Conservation (phyloP, 1,140 invertebrate genomes). For the Cotesia chilonis region DNA sequence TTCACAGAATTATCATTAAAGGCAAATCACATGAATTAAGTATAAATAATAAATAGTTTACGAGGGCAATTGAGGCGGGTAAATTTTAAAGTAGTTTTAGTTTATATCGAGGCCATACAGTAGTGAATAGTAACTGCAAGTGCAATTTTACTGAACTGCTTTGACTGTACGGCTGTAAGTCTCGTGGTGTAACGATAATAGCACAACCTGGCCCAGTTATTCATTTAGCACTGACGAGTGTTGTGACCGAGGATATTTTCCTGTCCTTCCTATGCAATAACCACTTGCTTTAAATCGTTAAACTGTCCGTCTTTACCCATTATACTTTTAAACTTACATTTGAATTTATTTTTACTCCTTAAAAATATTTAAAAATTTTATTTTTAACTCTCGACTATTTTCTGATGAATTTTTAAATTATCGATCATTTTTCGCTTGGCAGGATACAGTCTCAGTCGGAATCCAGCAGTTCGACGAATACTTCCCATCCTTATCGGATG, state of each 20-base stretch:
- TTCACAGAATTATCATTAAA: too few species aligned
- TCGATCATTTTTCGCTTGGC: slow-evolving; percentile 33
- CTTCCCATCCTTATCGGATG: slow-evolving; percentile 75
- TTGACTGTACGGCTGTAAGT: neutral
- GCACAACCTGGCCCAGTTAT: slow-evolving; percentile 58
- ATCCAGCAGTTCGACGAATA: slow-evolving; percentile 63
- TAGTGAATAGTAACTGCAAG: neutral
- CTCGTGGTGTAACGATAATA: slow-evolving; percentile 52
- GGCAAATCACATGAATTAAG: too few species aligned
- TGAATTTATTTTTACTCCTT: neutral
- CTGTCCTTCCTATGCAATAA: slow-evolving; percentile 26
- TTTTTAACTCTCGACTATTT: neutral
- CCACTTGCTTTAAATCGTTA: slow-evolving; percentile 16
- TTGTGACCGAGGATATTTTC: slow-evolving; percentile 40
- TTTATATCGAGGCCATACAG: slow-evolving; percentile 15
- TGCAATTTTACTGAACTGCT: slow-evolving; percentile 16
- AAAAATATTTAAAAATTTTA: neutral
- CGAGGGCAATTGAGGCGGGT: slow-evolving; percentile 13
- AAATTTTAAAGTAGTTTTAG: slow-evolving; percentile 26
- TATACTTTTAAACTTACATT: neutral
- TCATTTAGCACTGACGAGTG: slow-evolving; percentile 49
- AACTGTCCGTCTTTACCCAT: neutral
- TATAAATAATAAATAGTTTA: slow-evolving; percentile 6
- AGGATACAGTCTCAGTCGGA: slow-evolving; percentile 63
- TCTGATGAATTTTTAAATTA: slow-evolving; percentile 11